Conservation (phyloP, 2,797 vertebrate genomes). For the Dromococcyx pavoninus region DNA sequence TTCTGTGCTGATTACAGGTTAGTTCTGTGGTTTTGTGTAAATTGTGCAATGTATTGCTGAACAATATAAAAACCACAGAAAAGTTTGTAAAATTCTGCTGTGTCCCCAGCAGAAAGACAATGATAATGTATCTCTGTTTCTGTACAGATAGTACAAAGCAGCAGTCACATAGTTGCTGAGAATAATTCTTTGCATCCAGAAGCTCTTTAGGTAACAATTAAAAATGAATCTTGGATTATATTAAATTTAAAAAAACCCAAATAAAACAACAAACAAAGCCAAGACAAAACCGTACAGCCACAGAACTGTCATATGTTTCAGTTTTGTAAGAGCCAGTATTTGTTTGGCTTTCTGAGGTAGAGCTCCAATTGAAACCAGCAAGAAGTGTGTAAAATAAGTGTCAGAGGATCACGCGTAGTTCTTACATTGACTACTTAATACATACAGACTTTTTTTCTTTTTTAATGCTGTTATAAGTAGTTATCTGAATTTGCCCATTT, state of each 20-base stretch:
- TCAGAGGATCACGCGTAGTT: not conserved
- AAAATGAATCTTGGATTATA: not conserved
- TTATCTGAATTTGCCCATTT: not conserved
- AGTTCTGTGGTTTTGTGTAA: not conserved
- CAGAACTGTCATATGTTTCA: not conserved
- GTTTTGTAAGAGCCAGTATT: not conserved
- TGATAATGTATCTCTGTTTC: not conserved
- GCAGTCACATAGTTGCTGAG: not conserved
- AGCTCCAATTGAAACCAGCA: not conserved
- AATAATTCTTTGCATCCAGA: not conserved
- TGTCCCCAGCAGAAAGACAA: not conserved
- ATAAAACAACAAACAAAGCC: not conserved
- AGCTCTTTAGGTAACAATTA: not conserved
- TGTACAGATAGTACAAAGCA: not conserved
- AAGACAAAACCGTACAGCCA: not conserved
- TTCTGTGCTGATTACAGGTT: not conserved
- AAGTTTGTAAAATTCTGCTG: not conserved
- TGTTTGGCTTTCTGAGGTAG: not conserved
- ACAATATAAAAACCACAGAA: not conserved
- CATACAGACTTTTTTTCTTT: not conserved
- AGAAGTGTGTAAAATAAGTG: not conserved
- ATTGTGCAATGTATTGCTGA: not conserved
- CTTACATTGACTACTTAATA: not conserved
- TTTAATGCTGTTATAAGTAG: not conserved
- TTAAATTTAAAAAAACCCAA: not conserved